Evolutionary conservation across 2,888 invertebrate species (phyloP), one percentile per base, ranked within the genome.

Genomic region (Drosophila acutilabella): DNA sequence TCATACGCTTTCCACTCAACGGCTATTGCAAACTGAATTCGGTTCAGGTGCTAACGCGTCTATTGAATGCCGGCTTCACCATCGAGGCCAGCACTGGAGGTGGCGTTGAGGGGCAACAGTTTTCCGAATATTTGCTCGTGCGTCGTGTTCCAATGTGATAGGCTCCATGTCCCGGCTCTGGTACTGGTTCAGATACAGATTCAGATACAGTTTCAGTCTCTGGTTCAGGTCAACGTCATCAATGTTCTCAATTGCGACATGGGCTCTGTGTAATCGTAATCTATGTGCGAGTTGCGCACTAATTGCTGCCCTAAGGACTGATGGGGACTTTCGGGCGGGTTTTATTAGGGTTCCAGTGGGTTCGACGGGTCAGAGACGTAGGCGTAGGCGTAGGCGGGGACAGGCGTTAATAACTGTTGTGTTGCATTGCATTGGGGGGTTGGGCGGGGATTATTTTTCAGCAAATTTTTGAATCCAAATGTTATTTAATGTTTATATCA

Each of bases 11-110:
- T 90, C 97, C 97, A 11, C 93, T 97, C 61, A 97, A 97, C 92
- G 97, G 97, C 80, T 97, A 96, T 92, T 97, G 97, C 93, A 97
- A 97, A 93, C 93, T 97, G 77, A 97, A 97, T 92, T 97, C 97
- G 64, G 95, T 97, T 72, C 97, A 97, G 93, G 97, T 96, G 70
- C 95, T 97, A 87, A 96, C 96, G 76, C 94, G 96, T 90, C 94
- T 97, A 50, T 93, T 97, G 48, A 96, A 96, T 90, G 94, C 95
- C 71, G 95, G 96, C 56, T 97, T 97, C 92, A 94, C 94, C 78
- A 94, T 97, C 66, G 95, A 95, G 53, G 97, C 97, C 26, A 96
- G 97, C 90, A 96, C 96, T 84, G 97, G 97, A 0, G 97, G 97
- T 18, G 97, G 97, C 4, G 97, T 97, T 40, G 97, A 97, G 90